Conservation (phyloP, 2,113 vertebrate species). For the Numenius arquata region DNA sequence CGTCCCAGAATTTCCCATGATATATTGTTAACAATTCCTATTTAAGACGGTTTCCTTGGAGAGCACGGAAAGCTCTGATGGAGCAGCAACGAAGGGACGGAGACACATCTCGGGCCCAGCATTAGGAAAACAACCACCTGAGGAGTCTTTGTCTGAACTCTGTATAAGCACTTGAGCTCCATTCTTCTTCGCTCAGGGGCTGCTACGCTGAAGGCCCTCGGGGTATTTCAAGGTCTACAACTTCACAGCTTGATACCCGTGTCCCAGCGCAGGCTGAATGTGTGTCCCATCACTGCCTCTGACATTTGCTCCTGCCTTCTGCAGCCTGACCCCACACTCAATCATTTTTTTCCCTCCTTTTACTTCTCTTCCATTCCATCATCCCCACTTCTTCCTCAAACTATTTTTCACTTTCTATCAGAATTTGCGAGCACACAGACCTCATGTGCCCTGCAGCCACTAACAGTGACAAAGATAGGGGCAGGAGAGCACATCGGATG, state of each 20-base stretch:
- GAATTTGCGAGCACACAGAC: not conserved
- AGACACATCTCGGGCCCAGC: not conserved
- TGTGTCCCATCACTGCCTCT: fast-evolving
- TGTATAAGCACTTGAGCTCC: not conserved
- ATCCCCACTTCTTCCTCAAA: not conserved
- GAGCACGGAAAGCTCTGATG: too few relatives aligned
- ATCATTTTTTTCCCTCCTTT: not conserved
- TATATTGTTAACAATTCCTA: not conserved
- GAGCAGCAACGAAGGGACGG: fast-evolving
- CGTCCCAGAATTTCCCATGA: not conserved
- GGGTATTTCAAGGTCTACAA: not conserved
- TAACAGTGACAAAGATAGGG: not conserved
- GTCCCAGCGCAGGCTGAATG: not conserved
- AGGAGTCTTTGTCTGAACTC: not conserved
- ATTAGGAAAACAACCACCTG: fast-evolving
- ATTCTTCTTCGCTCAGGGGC: not conserved
- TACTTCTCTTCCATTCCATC: not conserved
- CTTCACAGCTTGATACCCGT: not conserved
- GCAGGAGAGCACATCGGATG: not conserved
- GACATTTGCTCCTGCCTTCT: not conserved
- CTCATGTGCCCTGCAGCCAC: not conserved
- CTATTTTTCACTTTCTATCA: not conserved
- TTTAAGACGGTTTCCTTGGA: fast-evolving
- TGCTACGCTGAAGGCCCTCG: not conserved
- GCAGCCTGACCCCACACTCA: not conserved